Base-by-base conservation (phyloP, 2,888 invertebrate genomes). In the Aelia acuminata region DNA sequence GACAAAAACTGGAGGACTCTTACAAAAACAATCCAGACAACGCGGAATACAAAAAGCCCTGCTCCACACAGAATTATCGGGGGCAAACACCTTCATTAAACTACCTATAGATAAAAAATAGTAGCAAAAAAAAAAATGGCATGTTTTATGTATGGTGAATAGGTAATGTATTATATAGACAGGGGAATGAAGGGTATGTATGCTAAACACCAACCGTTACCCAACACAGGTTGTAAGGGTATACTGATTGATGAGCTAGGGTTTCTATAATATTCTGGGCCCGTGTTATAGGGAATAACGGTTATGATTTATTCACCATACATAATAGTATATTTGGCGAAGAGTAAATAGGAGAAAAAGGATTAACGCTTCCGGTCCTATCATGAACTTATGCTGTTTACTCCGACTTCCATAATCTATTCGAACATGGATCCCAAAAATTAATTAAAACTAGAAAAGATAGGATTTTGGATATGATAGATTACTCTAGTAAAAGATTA, bases 81-180 rank as follows among this genome's bases (percentile, higher is more conserved):
- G 53, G 53, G 53, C 53, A 53, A 57, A 57, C 57, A 57, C 57
- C 57, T 57, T 57, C 57, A 57, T 57, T 57, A 57, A 57, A 26
- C 26, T 57, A 26, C 26, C 57, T 57, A 57, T 57, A 26, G 57
- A 26, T 26, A 57, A 57, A 57, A 57, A 57, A 15, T 57, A 26
- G 11, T 53, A 53, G 43, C 7, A 53, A n/a, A 57, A 53, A 53
- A 53, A 57, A 57, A 57, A 57, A 57, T 57, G 57, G 57, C 57
- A 57, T 57, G 57, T 57, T 57, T 57, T 57, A 57, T 57, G 26
- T 57, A 57, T 57, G 57, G n/a, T n/a, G 57, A 57, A 57, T 57
- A 57, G 3, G 26, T 57, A 57, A 57, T 57, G 53, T 53, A n/a
- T 22, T n/a, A 26, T 57, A 26, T 53, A 53, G 49, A 20, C n/a